Percentiles rank a stretch among this genome's conserved stretches.
phyloP scores from a whole-genome alignment of 2,888 invertebrate species.

The Euproctis similis region DNA sequence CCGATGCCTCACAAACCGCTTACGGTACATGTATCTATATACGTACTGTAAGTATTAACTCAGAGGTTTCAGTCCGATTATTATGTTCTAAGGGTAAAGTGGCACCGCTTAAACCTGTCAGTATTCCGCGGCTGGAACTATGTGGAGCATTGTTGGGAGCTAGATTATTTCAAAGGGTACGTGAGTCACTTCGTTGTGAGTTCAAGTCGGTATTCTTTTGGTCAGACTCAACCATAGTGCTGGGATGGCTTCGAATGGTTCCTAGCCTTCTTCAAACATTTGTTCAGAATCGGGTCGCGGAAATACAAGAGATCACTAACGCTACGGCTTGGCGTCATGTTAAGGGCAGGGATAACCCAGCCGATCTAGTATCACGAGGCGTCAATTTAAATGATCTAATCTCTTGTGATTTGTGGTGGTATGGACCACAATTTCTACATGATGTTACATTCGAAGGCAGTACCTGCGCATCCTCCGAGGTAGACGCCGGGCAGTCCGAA shows the following conservation, averaged over 20 bases:
- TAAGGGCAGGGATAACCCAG: constrained; percentile 3
- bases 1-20: constrained; percentile 21
- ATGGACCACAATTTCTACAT: background rate
- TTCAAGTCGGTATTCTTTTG: constrained; percentile 16
- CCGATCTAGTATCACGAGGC: constrained; percentile 8
- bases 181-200: constrained; percentile 4
- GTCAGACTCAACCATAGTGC: constrained; percentile 22
- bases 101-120: constrained; percentile 5
- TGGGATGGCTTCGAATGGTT: constrained; percentile 18
- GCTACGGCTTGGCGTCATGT: too few species aligned
- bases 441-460: background rate
- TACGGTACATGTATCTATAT: constrained; percentile 16
- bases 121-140: constrained; percentile 5
- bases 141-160: constrained; percentile 4
- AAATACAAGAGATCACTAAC: too few species aligned
- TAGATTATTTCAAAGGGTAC: constrained; percentile 1
- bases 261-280: constrained; percentile 17
- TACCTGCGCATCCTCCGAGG: background rate
- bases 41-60: background rate
- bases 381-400: background rate
- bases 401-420: constrained; percentile 2
- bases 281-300: too few species aligned
- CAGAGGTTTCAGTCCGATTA: too few species aligned
- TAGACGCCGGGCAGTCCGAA: background rate
- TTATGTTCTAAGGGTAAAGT: constrained; percentile 1